Conservation (phyloP, 2,113 vertebrate species). For the Equus przewalskii region DNA sequence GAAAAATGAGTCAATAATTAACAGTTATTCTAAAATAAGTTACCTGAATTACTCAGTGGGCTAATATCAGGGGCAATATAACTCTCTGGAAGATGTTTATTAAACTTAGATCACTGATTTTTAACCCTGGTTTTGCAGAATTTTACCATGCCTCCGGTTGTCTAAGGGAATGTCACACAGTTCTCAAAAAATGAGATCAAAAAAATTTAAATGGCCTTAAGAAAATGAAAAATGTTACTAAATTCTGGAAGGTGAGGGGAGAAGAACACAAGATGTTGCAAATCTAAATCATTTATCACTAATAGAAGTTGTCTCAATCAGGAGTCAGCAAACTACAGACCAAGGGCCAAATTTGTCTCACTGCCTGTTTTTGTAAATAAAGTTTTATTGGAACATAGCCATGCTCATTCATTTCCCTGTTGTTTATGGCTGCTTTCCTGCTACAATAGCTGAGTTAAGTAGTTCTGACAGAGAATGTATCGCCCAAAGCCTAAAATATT, state of each 20-base stretch:
- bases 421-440: not conserved
- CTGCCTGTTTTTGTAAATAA: not conserved
- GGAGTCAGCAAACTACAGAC: not conserved
- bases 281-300: constrained; percentile 5
- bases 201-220: not conserved
- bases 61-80: not conserved
- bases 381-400: not conserved
- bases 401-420: not conserved
- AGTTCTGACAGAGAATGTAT: not conserved
- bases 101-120: constrained; percentile 4
- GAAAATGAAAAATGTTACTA: constrained; percentile 2
- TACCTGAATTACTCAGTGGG: not conserved
- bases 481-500: not conserved
- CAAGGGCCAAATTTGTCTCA: not conserved
- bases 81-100: constrained; percentile 6
- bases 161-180: not conserved
- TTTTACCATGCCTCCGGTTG: not conserved
- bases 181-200: constrained; percentile 8
- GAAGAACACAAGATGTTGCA: not conserved
- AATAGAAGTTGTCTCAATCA: not conserved
- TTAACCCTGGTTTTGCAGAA: constrained; percentile 17
- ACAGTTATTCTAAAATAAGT: not conserved
- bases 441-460: not conserved
- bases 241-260: not conserved
- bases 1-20: constrained; percentile 32